These are phyloP conservation scores for Patella vulgata DNA, from an alignment of 1,140 invertebrate genomes.

Conservation along the genomic window DNA sequence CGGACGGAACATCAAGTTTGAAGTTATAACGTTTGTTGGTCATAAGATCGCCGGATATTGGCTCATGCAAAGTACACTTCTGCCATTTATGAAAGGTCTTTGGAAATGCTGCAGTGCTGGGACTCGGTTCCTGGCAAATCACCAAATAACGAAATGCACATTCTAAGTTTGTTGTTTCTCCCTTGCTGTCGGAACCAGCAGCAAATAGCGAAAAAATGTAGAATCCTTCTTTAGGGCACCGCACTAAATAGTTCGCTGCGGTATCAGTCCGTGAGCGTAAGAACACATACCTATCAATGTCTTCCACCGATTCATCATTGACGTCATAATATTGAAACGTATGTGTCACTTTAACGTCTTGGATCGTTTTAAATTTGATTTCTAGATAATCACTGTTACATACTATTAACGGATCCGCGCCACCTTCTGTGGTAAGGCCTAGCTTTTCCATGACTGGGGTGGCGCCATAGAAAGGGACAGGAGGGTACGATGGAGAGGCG, in stretches of 20 bases:
- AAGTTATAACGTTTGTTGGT: slow-evolving; percentile 56
- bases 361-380: slow-evolving; percentile 52
- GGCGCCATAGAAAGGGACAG: slow-evolving; percentile 59
- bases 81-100: slow-evolving; percentile 62
- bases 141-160: slow-evolving; percentile 62
- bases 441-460: slow-evolving; percentile 58
- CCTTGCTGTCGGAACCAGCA: slow-evolving; percentile 29
- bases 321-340: slow-evolving; percentile 61
- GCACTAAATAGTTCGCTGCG: slow-evolving; percentile 54
- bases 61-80: slow-evolving; percentile 60
- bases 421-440: slow-evolving; percentile 46
- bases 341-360: slow-evolving; percentile 58
- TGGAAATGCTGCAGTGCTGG: slow-evolving; percentile 53
- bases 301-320: slow-evolving; percentile 50
- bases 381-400: slow-evolving; percentile 54
- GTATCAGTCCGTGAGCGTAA: slow-evolving; percentile 52
- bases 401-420: slow-evolving; percentile 56
- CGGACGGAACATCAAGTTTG: slow-evolving; percentile 56
- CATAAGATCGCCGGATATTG: slow-evolving; percentile 59
- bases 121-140: slow-evolving; percentile 60
- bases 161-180: slow-evolving; percentile 48
- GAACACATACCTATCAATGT: slow-evolving; percentile 63
- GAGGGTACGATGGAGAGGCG: slow-evolving; percentile 53
- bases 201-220: slow-evolving; percentile 64
- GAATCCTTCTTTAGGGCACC: slow-evolving; percentile 61